Percentiles rank a stretch among this genome's conserved stretches.
Evolutionary conservation across 2,797 vertebrate genomes (phyloP).

Genomic region (Enteromius argenteus): DNA sequence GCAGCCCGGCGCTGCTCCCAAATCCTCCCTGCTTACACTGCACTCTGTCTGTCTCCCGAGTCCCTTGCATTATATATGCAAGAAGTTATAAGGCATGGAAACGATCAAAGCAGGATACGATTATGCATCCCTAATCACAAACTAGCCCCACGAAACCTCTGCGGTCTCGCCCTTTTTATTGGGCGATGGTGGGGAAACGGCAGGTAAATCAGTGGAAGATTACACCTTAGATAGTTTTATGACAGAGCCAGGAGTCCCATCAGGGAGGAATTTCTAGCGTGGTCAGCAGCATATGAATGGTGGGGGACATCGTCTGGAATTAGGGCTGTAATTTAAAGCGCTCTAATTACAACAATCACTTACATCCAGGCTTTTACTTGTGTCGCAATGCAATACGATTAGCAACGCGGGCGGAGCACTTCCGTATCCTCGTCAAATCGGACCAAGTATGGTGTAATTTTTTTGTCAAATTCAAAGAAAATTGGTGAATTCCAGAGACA

Average conservation of each 20-base stretch:
- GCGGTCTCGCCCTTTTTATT: slow-evolving; percentile 63
- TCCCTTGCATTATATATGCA: slow-evolving; percentile 64
- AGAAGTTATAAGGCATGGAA: slow-evolving; percentile 67
- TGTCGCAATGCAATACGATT: slow-evolving; percentile 56
- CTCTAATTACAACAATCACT: slow-evolving; percentile 61
- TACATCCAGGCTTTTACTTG: slow-evolving; percentile 60
- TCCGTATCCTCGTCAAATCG: slow-evolving; percentile 38
- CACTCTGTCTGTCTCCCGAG: slow-evolving; percentile 63
- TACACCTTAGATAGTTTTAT: slow-evolving; percentile 66
- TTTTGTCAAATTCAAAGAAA: slow-evolving; percentile 29
- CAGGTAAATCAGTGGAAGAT: slow-evolving; percentile 69
- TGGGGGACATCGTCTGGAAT: slow-evolving; percentile 59
- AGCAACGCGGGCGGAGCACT: slow-evolving; percentile 44
- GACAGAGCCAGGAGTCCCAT: slow-evolving; percentile 63
- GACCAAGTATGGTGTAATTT: slow-evolving; percentile 53
- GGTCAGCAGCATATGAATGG: slow-evolving; percentile 67
- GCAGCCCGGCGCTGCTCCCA: slow-evolving; percentile 50
- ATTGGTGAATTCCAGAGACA: neutral
- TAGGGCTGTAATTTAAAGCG: slow-evolving; percentile 64
- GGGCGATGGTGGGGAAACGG: slow-evolving; percentile 57
- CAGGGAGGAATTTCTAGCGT: slow-evolving; percentile 62
- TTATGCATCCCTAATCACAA: slow-evolving; percentile 68
- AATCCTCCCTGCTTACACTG: slow-evolving; percentile 64
- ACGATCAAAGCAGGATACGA: slow-evolving; percentile 60
- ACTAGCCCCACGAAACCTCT: slow-evolving; percentile 57